A percentile compares a stretch with the other conserved stretches of the same genome.
Evolutionary conservation across 2,888 invertebrate species (phyloP).

Genomic region (Himalopsyche kuldschensis): DNA sequence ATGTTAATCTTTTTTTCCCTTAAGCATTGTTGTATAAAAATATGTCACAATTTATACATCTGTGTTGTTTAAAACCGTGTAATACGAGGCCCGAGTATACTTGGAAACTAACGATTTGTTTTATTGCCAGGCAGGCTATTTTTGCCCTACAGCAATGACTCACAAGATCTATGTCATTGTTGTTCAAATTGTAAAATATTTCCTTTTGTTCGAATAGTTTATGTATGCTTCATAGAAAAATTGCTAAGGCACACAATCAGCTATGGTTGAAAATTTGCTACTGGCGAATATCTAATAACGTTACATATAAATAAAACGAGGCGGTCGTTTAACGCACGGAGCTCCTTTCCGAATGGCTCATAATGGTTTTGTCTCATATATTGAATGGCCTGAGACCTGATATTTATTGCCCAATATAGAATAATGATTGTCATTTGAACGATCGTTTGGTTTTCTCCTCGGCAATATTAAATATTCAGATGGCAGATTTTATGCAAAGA

Average conservation of each 20-base stretch:
- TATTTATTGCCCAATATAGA: constrained; percentile 28
- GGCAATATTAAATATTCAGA: constrained; percentile 26
- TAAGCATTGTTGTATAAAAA: no score
- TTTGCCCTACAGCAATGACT: no score
- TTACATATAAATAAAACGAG: not conserved
- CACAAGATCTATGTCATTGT: no score
- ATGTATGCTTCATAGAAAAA: not conserved
- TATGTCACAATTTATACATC: no score
- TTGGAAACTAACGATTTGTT: no score
- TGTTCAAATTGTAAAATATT: no score
- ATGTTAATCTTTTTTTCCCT: no score
- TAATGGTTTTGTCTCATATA: constrained; percentile 30
- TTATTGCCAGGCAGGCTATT: no score
- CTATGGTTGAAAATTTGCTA: not conserved
- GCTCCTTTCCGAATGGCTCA: constrained; percentile 6
- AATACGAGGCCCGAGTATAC: no score
- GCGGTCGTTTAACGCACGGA: constrained; percentile 20
- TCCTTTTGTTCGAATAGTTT: no score
- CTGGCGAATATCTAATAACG: not conserved
- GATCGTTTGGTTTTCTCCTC: constrained; percentile 18
- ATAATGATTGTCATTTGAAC: constrained; percentile 28
- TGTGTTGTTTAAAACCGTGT: no score
- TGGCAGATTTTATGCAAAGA: not conserved
- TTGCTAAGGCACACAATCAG: not conserved
- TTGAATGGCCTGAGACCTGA: constrained; percentile 13